Evolutionary conservation across 2,797 vertebrate genomes (phyloP).

Genomic region (Buphagus erythrorhynchus): DNA sequence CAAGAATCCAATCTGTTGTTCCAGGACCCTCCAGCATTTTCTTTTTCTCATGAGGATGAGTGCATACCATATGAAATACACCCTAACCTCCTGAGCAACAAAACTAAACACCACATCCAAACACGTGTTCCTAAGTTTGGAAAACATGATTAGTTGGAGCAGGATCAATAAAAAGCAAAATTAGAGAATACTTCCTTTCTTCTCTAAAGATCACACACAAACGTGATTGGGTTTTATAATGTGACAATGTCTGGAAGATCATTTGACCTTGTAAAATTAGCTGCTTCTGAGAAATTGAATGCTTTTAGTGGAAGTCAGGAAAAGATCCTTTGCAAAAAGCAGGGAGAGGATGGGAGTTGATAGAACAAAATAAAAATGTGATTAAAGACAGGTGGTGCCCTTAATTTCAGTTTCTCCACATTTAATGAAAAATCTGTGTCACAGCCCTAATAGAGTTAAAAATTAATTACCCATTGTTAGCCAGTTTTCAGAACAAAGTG

Average conservation of each 20-base stretch:
- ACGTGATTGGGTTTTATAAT: not conserved
- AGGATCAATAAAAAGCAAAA: not conserved
- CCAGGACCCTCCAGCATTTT: slow-evolving; percentile 22
- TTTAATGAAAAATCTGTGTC: not conserved
- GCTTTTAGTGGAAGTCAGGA: not conserved
- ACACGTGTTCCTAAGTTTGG: not conserved
- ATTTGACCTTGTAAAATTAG: not conserved
- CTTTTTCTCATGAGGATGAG: not conserved
- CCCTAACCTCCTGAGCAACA: not conserved
- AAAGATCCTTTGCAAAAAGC: not conserved
- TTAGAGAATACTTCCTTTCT: not conserved
- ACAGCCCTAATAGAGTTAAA: not conserved
- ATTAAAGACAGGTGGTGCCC: not conserved
- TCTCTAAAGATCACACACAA: not conserved
- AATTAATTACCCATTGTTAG: not conserved
- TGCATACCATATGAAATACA: slow-evolving; percentile 27
- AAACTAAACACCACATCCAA: not conserved
- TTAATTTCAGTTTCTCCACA: not conserved
- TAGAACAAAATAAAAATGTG: not conserved
- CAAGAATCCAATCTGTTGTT: slow-evolving; percentile 5
- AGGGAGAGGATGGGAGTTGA: not conserved
- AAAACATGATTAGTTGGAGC: not conserved
- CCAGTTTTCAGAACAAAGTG: not conserved
- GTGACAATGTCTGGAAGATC: not conserved
- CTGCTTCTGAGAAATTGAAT: not conserved